Conservation (phyloP, 2,888 invertebrate genomes). For the Hermaeophaga mercurialis region DNA sequence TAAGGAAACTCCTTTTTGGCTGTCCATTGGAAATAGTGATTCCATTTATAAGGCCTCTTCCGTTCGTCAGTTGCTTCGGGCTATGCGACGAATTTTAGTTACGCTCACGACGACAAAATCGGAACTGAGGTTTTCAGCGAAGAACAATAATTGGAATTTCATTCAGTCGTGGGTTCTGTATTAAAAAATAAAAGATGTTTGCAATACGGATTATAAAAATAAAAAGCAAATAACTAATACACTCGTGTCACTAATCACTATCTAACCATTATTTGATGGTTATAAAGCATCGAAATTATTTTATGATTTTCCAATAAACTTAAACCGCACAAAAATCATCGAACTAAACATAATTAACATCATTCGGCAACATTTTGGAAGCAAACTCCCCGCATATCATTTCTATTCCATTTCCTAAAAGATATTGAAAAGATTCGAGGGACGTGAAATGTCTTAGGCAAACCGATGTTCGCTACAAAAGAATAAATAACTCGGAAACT, state of each 20-base stretch:
- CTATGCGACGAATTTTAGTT: background rate
- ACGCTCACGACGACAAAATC: background rate
- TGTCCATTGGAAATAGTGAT: background rate
- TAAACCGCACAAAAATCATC: no score
- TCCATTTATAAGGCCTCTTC: background rate
- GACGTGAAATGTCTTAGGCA: constrained; percentile 15
- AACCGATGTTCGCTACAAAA: constrained; percentile 15
- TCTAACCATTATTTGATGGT: no score
- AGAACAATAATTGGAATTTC: no score
- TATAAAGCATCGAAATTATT: no score
- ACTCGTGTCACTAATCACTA: no score
- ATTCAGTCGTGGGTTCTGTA: no score
- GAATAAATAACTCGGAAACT: constrained; percentile 13
- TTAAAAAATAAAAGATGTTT: no score
- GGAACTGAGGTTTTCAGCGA: no score
- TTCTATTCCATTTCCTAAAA: constrained; percentile 18
- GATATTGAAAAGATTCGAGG: constrained; percentile 15
- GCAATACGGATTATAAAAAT: no score
- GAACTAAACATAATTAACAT: constrained; percentile 13
- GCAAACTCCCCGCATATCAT: constrained; percentile 5
- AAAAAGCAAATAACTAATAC: no score
- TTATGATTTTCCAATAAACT: no score
- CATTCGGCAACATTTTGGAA: background rate
- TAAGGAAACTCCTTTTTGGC: background rate
- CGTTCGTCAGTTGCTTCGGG: background rate